Percentiles rank a stretch among this genome's conserved stretches.
phyloP scores from a whole-genome alignment of 2,113 vertebrate genomes.

The Ophthalmotilapia sp. region DNA sequence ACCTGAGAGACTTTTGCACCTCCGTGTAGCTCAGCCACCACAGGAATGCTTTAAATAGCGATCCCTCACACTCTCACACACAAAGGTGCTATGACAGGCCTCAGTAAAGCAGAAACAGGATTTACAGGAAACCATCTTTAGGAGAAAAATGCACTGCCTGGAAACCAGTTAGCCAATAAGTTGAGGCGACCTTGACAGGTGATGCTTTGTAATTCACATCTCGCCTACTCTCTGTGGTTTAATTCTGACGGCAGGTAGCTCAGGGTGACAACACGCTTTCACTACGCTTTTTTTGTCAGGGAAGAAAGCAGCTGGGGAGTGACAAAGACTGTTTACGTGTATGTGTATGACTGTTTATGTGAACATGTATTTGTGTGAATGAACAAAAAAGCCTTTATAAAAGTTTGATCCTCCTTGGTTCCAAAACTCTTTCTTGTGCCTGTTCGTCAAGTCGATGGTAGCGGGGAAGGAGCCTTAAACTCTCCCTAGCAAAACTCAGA shows the following conservation, averaged over 20 bases:
- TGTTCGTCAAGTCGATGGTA: not conserved
- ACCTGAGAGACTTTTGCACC: not conserved
- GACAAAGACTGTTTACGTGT: not conserved
- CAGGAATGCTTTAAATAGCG: not conserved
- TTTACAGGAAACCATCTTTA: not conserved
- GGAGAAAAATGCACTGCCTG: not conserved
- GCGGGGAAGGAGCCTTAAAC: not conserved
- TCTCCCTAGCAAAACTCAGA: not conserved
- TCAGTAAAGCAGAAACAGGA: not conserved
- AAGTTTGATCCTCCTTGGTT: not conserved
- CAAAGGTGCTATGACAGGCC: not conserved
- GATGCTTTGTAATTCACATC: slow-evolving; percentile 3
- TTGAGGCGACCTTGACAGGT: slow-evolving; percentile 20
- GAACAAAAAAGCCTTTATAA: not conserved
- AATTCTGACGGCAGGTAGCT: not conserved
- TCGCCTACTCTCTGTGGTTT: not conserved
- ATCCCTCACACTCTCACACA: not conserved
- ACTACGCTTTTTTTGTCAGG: not conserved
- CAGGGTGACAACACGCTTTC: not conserved
- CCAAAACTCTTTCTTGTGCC: not conserved
- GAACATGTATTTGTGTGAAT: not conserved
- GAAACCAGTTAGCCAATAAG: not conserved
- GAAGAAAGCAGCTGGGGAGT: not conserved
- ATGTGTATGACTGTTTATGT: not conserved
- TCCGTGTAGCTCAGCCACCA: not conserved